These are phyloP conservation scores for Prolemur simus DNA, from an alignment of 2,113 vertebrate species.

Conservation along the genomic window DNA sequence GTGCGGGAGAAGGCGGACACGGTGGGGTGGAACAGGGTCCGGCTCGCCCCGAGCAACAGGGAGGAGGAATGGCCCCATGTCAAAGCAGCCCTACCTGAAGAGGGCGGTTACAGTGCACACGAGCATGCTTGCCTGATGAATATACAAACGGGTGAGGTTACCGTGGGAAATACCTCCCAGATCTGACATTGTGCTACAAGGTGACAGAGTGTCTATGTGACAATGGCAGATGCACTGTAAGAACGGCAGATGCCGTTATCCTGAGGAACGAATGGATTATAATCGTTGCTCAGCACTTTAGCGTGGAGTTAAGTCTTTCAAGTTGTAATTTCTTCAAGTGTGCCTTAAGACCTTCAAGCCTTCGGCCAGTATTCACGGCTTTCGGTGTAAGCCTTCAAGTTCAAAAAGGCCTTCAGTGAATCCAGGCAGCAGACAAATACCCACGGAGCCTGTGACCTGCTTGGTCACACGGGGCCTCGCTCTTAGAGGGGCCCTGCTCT, in stretches of 20 bases:
- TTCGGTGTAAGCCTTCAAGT: neutral
- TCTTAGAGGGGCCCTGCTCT: neutral
- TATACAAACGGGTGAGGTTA: neutral
- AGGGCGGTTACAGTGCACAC: rapidly evolving
- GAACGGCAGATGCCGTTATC: neutral
- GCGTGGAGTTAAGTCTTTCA: neutral
- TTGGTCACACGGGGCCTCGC: rapidly evolving
- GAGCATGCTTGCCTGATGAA: neutral
- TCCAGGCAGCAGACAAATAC: neutral
- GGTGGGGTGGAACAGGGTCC: neutral
- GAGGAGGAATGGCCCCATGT: rapidly evolving
- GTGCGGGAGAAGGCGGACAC: neutral
- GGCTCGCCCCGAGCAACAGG: neutral
- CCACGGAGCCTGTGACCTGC: rapidly evolving
- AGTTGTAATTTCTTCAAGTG: neutral
- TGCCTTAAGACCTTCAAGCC: neutral
- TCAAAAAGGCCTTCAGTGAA: neutral
- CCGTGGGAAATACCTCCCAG: neutral
- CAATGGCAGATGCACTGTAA: neutral
- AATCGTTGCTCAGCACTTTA: neutral
- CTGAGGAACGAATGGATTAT: neutral
- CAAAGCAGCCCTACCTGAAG: neutral
- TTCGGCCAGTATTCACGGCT: neutral
- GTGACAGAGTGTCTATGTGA: neutral
- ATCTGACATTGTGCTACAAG: neutral